These are phyloP conservation scores for Progne subis DNA, from an alignment of 2,113 vertebrate species.

Conservation along the genomic window DNA sequence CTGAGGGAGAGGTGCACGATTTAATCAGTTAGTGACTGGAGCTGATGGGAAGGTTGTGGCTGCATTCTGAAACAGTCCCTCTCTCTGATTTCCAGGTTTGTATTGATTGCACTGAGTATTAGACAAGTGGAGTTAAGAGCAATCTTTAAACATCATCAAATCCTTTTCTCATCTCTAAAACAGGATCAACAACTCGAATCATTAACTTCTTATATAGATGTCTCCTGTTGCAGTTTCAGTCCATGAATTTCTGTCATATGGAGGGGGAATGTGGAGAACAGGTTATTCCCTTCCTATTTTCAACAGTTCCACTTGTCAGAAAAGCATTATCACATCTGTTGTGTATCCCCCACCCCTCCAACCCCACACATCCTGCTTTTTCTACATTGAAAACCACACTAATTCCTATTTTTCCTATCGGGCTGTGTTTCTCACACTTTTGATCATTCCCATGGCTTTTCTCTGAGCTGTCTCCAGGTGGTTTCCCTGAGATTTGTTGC, in stretches of 20 bases:
- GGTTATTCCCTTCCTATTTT: not conserved
- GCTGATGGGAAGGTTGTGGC: not conserved
- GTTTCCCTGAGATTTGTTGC: not conserved
- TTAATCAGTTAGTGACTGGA: not conserved
- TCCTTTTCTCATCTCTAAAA: not conserved
- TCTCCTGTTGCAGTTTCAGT: not conserved
- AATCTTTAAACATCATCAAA: conserved; percentile 9
- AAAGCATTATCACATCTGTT: not conserved
- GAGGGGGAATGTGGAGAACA: not conserved
- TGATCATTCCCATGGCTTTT: not conserved
- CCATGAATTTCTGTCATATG: not conserved
- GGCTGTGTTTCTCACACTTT: not conserved
- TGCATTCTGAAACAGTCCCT: not conserved
- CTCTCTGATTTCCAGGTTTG: not conserved
- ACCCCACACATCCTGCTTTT: not conserved
- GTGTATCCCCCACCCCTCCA: not conserved
- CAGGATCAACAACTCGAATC: not conserved
- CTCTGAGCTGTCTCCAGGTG: not conserved
- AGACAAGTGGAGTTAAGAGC: not conserved
- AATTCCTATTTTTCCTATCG: not conserved
- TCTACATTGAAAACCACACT: not conserved
- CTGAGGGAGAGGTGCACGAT: not conserved
- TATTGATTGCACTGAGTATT: conserved; percentile 1
- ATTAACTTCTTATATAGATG: not conserved
- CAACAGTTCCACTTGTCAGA: not conserved